Conservation (phyloP, 2,797 vertebrate species). For the Distichodus sexfasciatus region DNA sequence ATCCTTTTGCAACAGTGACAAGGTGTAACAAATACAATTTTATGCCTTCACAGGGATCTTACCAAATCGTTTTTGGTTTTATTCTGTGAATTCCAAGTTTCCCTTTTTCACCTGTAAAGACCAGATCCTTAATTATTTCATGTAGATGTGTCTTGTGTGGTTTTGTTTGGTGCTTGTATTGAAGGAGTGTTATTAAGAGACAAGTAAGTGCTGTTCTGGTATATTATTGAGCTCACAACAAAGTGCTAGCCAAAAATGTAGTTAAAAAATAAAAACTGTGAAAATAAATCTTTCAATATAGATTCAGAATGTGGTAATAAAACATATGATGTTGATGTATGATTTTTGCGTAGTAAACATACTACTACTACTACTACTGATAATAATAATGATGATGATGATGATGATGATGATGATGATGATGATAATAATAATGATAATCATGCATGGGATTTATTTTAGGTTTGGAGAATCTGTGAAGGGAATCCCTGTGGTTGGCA, state of each 20-base stretch:
- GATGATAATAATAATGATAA: no score
- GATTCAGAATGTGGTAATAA: no score
- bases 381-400: no score
- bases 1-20: conserved; percentile 71
- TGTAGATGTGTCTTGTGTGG: conserved; percentile 88
- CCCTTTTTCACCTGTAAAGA: background rate
- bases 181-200: conserved; percentile 92
- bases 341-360: no score
- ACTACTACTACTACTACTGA: no score
- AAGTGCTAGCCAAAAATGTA: no score
- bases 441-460: no score
- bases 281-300: no score
- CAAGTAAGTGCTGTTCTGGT: conserved; percentile 76
- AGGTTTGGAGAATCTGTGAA: conserved; percentile 88
- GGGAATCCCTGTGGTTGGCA: conserved; percentile 84
- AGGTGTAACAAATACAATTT: background rate
- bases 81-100: background rate
- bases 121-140: conserved; percentile 66
- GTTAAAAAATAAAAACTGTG: no score
- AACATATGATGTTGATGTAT: no score
- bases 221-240: no score
- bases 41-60: background rate
- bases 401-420: no score
- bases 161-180: conserved; percentile 92
- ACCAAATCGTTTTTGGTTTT: background rate